Evolutionary conservation across 92 coral and sea anemone species (phyloP).

Genomic region (Phenganax marumi): DNA sequence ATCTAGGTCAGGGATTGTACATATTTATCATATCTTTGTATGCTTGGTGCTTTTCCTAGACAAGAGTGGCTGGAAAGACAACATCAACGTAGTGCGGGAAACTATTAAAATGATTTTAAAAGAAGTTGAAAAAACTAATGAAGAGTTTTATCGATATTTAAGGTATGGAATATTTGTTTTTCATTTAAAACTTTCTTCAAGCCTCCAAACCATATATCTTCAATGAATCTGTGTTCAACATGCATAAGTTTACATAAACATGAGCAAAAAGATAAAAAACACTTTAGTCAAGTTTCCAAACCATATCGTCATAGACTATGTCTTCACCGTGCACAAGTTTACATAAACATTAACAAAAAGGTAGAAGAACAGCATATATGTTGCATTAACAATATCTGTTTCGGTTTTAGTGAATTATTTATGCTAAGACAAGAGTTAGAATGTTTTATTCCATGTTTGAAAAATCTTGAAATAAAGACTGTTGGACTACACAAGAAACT

Average conservation of each 20-base stretch:
- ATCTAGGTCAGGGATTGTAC: no score
- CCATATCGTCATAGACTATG: no score
- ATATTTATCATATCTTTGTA: no score
- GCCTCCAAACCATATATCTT: no score
- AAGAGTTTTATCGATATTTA: conserved; percentile 9
- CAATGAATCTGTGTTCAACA: no score
- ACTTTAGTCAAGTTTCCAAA: no score
- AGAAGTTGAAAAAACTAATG: conserved; percentile 8
- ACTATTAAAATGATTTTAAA: conserved; percentile 3
- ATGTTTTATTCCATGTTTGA: conserved; percentile 15
- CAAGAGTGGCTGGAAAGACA: not conserved
- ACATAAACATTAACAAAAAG: no score
- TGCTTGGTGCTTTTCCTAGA: not conserved
- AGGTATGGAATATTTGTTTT: not conserved
- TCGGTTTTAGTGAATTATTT: conserved; percentile 28
- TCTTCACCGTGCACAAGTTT: no score
- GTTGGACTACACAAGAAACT: not conserved
- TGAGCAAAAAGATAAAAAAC: no score
- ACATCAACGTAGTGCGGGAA: conserved; percentile 4
- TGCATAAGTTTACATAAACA: no score
- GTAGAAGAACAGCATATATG: no score
- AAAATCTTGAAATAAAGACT: not conserved
- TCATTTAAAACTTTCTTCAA: no score
- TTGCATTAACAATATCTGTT: not conserved
- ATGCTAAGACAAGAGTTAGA: conserved; percentile 21